Conservation (phyloP, 2,113 vertebrate genomes). For the Prochilodus magdalenae region DNA sequence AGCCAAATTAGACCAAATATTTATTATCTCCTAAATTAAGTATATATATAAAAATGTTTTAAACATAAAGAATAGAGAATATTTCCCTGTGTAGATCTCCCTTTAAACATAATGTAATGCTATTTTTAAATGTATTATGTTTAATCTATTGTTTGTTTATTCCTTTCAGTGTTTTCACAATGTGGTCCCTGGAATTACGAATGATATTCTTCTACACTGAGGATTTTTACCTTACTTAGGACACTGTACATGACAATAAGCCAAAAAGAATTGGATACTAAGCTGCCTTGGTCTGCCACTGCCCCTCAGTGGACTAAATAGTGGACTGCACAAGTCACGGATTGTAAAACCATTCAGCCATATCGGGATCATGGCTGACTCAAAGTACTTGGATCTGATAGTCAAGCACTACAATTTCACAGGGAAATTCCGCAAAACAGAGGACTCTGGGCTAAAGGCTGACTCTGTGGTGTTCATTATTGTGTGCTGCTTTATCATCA, state of each 20-base stretch:
- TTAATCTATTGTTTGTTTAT: background rate
- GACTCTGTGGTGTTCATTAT: constrained; percentile 93
- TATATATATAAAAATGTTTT: too few relatives aligned
- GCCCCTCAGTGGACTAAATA: constrained; percentile 64
- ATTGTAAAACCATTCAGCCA: constrained; percentile 59
- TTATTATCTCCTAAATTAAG: too few relatives aligned
- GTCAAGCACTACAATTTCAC: constrained; percentile 95
- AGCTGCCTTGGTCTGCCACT: constrained; percentile 56
- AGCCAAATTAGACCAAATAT: too few relatives aligned
- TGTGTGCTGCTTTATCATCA: constrained; percentile 96
- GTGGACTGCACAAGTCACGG: constrained; percentile 43
- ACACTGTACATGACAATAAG: constrained; percentile 28
- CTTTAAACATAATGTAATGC: background rate
- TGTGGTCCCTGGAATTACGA: constrained; percentile 55
- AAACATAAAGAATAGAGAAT: too few relatives aligned
- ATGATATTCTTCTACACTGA: constrained; percentile 49
- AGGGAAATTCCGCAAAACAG: constrained; percentile 83
- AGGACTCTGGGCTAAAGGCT: constrained; percentile 82
- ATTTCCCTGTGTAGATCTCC: background rate
- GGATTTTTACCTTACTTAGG: constrained; percentile 66
- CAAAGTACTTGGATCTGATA: constrained; percentile 85
- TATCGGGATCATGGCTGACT: constrained; percentile 72
- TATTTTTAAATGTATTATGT: background rate
- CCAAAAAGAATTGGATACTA: constrained; percentile 31
- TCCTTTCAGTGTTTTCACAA: constrained; percentile 48